Conservation (phyloP, 2,113 vertebrate genomes). For the Lophura nycthemera region DNA sequence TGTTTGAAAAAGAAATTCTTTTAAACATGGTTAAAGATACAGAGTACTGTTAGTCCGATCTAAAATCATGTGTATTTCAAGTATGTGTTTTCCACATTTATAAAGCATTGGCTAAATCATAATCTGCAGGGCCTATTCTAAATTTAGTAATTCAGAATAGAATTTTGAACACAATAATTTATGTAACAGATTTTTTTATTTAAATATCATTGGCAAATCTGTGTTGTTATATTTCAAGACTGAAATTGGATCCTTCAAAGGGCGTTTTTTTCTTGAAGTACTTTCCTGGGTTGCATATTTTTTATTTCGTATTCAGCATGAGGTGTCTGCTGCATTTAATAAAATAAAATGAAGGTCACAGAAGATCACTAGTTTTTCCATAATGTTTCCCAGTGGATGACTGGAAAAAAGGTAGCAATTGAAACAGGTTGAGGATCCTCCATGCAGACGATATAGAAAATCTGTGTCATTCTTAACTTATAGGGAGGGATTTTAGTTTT, state of each 20-base stretch:
- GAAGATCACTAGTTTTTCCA: constrained; percentile 51
- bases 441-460: not conserved
- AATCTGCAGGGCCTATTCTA: not conserved
- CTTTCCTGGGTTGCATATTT: constrained; percentile 67
- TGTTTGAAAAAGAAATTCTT: not conserved
- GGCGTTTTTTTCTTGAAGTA: constrained; percentile 66
- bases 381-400: constrained; percentile 40
- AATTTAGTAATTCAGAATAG: constrained; percentile 3
- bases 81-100: not conserved
- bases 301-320: constrained; percentile 68
- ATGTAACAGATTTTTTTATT: constrained; percentile 61
- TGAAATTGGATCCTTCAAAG: constrained; percentile 52
- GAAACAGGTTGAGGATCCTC: constrained; percentile 54
- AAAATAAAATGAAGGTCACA: constrained; percentile 72
- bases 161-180: constrained; percentile 46
- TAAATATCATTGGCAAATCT: constrained; percentile 38
- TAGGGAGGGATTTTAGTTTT: not conserved
- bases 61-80: not conserved
- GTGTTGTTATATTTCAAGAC: constrained; percentile 17
- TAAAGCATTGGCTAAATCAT: not conserved
- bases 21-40: not conserved
- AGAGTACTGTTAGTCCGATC: not conserved
- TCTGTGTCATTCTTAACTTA: constrained; percentile 32
- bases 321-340: constrained; percentile 77
- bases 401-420: constrained; percentile 70